phyloP scores from a whole-genome alignment of 2,888 invertebrate genomes.

The Trachelus tabidus region DNA sequence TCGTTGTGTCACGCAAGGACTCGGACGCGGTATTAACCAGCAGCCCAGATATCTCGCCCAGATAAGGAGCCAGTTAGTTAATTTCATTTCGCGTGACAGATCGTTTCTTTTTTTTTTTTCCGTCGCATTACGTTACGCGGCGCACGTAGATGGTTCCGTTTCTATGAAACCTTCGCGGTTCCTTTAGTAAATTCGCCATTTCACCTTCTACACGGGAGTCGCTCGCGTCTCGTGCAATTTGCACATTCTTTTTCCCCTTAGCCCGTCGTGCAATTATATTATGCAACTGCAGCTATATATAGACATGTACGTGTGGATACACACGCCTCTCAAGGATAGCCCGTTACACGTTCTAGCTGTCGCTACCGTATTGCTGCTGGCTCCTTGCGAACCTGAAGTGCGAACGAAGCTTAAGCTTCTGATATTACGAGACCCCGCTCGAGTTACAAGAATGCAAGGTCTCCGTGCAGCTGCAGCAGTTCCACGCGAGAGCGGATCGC shows the following conservation, averaged over 20 bases:
- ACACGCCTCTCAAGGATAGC: slow-evolving; percentile 9
- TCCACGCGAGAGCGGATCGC: neutral
- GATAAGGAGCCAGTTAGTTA: neutral
- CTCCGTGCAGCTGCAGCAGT: neutral
- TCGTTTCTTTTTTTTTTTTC: neutral
- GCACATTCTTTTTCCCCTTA: too few relatives aligned
- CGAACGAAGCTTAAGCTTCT: slow-evolving; percentile 11
- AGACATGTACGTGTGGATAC: neutral
- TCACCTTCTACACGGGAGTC: neutral
- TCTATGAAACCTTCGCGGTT: neutral
- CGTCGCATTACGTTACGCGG: neutral
- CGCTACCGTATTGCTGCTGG: neutral
- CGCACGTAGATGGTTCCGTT: neutral
- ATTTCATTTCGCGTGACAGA: neutral
- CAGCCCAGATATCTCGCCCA: neutral
- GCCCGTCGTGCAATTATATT: neutral
- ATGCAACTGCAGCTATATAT: neutral
- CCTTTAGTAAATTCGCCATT: neutral
- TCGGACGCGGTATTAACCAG: neutral
- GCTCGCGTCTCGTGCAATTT: neutral
- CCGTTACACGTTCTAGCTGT: neutral
- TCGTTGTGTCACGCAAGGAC: neutral
- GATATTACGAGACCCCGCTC: slow-evolving; percentile 11
- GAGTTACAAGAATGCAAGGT: slow-evolving; percentile 18
- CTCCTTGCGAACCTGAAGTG: neutral